These are phyloP conservation scores for Rhinopomastus cyanomelas DNA, from an alignment of 2,113 vertebrate genomes.

Conservation along the genomic window DNA sequence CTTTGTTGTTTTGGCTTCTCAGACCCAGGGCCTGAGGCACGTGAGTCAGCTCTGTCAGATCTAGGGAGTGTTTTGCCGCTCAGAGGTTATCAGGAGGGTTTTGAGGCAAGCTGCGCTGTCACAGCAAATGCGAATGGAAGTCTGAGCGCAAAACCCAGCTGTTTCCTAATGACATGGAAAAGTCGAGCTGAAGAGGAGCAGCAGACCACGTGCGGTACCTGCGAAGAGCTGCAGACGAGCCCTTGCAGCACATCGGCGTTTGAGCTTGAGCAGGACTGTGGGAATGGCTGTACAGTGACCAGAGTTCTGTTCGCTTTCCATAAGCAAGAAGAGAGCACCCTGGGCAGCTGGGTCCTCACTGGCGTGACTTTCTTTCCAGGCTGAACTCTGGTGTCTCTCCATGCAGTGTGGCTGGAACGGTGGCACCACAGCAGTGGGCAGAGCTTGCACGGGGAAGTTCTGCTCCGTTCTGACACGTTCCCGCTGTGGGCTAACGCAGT, in stretches of 20 bases:
- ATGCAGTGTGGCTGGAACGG: background rate
- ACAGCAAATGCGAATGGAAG: background rate
- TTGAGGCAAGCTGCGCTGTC: background rate
- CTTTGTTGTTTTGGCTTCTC: background rate
- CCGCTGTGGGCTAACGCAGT: background rate
- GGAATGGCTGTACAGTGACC: background rate
- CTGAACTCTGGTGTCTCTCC: background rate
- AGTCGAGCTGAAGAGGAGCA: background rate
- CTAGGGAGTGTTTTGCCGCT: background rate
- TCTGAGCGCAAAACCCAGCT: accelerated
- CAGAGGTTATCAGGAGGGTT: background rate
- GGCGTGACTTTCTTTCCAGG: background rate
- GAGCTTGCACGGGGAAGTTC: background rate
- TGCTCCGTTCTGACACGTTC: background rate
- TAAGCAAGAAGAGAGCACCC: background rate
- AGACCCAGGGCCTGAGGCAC: background rate
- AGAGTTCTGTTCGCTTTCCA: background rate
- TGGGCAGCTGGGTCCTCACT: background rate
- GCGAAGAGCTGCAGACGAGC: background rate
- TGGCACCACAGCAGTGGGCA: background rate
- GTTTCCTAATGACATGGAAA: background rate
- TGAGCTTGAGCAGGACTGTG: background rate
- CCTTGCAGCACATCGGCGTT: no score
- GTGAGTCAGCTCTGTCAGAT: background rate
- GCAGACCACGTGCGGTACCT: background rate